Conservation (phyloP, 2,888 invertebrate species). For the Epinotia bilunana region DNA sequence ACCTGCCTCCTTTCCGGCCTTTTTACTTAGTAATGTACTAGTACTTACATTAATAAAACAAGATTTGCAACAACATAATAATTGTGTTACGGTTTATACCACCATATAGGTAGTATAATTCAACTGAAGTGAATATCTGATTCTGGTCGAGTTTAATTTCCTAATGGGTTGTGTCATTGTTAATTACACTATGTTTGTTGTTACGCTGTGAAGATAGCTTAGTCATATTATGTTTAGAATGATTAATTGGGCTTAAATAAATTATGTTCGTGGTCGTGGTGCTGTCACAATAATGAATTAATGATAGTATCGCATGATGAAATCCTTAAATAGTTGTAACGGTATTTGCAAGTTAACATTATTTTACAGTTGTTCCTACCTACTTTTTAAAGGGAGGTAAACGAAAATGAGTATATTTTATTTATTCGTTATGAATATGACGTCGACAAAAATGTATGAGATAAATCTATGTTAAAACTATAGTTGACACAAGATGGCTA, state of each 20-base stretch:
- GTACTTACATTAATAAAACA: too few species aligned
- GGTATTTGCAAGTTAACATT: neutral
- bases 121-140: conserved; percentile 1
- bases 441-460: too few species aligned
- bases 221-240: conserved; percentile 11
- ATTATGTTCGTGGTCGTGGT: conserved; percentile 7
- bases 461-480: too few species aligned
- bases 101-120: neutral
- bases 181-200: conserved; percentile 25
- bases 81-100: neutral
- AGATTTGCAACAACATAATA: neutral
- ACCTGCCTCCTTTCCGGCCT: too few species aligned
- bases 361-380: neutral
- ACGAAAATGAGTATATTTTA: neutral
- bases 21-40: too few species aligned
- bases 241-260: conserved; percentile 24
- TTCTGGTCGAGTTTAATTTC: conserved; percentile 12
- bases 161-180: conserved; percentile 21
- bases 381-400: neutral
- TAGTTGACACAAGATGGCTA: too few species aligned
- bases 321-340: neutral
- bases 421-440: neutral
- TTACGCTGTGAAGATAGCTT: neutral
- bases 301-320: neutral
- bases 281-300: conserved; percentile 4